Base-by-base conservation (phyloP, 1,140 invertebrate genomes). In the Sycophila sp. region DNA sequence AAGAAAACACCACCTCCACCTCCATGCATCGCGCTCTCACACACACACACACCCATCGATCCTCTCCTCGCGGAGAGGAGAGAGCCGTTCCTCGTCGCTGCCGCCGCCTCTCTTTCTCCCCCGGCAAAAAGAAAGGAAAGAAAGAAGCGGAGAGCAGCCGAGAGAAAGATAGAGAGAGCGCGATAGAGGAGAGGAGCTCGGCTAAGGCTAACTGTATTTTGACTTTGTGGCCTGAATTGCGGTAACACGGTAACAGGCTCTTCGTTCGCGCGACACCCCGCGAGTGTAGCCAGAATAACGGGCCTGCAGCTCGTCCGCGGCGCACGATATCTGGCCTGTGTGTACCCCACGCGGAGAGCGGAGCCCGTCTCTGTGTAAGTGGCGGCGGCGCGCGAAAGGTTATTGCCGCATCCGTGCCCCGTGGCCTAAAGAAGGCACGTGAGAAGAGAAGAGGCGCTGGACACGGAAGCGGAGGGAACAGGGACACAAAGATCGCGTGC, bases 171-270 rank as follows among this genome's bases (percentile, higher is more conserved):
- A 53, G 32, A 49, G 19, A 49, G 28, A 32, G 8, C 42, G 24
- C 42, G 47, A 28, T 22, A 40, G 30, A 72, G 72, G 76, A 76
- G 56, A 60, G 8, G 75, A 64, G 51, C 73, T 71, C 77, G 73
- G 75, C 77, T 78, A 75, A 78, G 80, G 75, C 79, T 86, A 86
- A 86, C 85, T 86, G 85, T 85, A 85, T 86, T 85, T 86, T 86
- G 85, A 85, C 85, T 86, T 86, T 86, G 85, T 86, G 85, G 85
- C 85, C 85, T 86, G 81, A 86, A 86, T 86, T 85, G 84, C 81
- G 83, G 84, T 86, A 86, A 86, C 85, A 85, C 85, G 80, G 85
- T 86, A 86, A 85, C 83, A 85, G 83, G 81, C 79, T 83, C 80
- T 83, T 80, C 76, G 74, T 47, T 13, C 49, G 7, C 49, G 49